Conservation (phyloP, 37 sponge, comb jelly and placozoan species). For the Chondrilla cf. caribensis region DNA sequence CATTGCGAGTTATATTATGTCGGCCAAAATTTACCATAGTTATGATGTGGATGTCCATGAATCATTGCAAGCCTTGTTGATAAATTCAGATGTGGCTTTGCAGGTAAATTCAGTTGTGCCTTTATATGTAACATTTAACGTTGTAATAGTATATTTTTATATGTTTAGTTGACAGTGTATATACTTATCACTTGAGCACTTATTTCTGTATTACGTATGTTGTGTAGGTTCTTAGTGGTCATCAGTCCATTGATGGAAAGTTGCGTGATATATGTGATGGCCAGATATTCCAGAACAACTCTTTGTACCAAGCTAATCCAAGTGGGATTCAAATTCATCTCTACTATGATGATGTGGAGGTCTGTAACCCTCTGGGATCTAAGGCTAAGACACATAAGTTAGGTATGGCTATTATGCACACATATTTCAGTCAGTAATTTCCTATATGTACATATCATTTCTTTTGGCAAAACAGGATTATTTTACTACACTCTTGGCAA, state of each 20-base stretch:
- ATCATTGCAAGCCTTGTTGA: slow-evolving; percentile 13
- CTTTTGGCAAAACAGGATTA: slow-evolving; percentile 6
- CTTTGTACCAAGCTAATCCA: slow-evolving; percentile 20
- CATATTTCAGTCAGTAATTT: neutral
- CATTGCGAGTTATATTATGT: too few species aligned
- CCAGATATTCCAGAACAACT: slow-evolving; percentile 3
- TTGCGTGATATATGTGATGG: slow-evolving; percentile 63
- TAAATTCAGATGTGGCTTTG: neutral
- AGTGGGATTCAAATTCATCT: slow-evolving; percentile 45
- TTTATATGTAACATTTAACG: neutral
- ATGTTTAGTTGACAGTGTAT: too few species aligned
- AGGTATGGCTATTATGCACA: slow-evolving; percentile 33
- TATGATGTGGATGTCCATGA: neutral
- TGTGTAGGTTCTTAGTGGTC: slow-evolving; percentile 7
- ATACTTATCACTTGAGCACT: too few species aligned
- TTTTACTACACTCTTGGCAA: slow-evolving; percentile 54
- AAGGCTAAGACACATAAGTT: slow-evolving; percentile 55
- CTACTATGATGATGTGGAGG: slow-evolving; percentile 66
- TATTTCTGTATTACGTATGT: too few species aligned
- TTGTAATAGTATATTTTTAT: too few species aligned
- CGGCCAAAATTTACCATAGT: too few species aligned
- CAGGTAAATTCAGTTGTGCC: neutral
- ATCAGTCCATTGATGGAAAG: neutral
- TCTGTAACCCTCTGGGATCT: slow-evolving; percentile 54
- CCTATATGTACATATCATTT: neutral